These are phyloP conservation scores for Nasonia giraulti DNA, from an alignment of 1,140 invertebrate species.

Conservation along the genomic window DNA sequence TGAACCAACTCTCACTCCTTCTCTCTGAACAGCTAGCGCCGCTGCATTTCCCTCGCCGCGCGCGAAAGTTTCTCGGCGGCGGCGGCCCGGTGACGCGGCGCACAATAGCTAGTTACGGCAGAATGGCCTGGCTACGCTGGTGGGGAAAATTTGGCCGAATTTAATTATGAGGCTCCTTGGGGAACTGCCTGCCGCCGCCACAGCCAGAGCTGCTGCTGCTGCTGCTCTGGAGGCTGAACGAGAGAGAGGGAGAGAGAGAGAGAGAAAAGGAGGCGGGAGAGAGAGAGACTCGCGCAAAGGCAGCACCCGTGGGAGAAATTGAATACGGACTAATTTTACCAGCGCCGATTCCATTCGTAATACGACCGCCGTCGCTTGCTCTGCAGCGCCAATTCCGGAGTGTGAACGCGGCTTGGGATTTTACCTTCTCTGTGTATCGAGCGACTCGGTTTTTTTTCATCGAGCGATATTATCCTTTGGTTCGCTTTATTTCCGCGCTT, in stretches of 20 bases:
- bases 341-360: conserved; percentile 61
- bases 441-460: not conserved
- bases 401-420: conserved; percentile 40
- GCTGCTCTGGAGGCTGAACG: conserved; percentile 37
- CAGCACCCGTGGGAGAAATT: conserved; percentile 69
- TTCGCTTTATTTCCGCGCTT: no score
- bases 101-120: conserved; percentile 75
- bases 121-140: conserved; percentile 62
- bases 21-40: not conserved
- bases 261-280: conserved; percentile 9
- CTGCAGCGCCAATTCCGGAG: not conserved
- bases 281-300: conserved; percentile 20
- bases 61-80: conserved; percentile 66
- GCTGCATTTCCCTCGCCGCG: conserved; percentile 49
- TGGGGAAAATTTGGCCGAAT: conserved; percentile 73
- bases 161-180: conserved; percentile 74
- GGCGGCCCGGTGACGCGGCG: conserved; percentile 60
- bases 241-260: conserved; percentile 4
- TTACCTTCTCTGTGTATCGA: conserved; percentile 26
- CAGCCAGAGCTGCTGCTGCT: conserved; percentile 29
- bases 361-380: conserved; percentile 55
- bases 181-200: conserved; percentile 57
- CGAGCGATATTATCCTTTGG: no score
- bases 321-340: conserved; percentile 74
- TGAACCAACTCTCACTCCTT: not conserved